Conservation (phyloP, 2,888 invertebrate species). For the Brenthis hecate region DNA sequence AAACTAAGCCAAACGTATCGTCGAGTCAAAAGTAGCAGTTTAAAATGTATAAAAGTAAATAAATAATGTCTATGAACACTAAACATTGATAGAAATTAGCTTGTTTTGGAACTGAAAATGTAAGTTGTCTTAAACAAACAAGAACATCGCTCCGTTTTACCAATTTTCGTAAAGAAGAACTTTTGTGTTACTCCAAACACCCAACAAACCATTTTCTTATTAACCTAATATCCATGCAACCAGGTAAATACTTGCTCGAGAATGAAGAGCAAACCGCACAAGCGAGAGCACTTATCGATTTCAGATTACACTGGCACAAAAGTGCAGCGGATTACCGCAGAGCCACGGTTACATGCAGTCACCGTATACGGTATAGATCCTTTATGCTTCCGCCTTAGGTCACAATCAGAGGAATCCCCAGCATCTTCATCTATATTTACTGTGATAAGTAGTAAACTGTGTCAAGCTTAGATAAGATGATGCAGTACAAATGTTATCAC, state of each 20-base stretch:
- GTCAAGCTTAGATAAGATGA: neutral
- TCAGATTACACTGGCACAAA: conserved; percentile 53
- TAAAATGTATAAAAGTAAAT: no score
- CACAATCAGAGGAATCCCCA: conserved; percentile 15
- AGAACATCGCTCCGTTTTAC: no score
- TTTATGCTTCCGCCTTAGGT: conserved; percentile 41
- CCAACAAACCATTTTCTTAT: neutral
- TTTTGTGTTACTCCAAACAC: no score
- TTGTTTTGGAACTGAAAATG: no score
- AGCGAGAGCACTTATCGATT: conserved; percentile 52
- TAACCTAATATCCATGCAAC: conserved; percentile 18
- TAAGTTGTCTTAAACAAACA: no score
- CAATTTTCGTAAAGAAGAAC: no score
- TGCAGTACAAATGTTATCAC: neutral
- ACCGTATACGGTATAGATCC: conserved; percentile 37
- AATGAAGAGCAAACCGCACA: conserved; percentile 36
- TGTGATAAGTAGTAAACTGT: neutral
- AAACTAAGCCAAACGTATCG: no score
- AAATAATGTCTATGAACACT: no score
- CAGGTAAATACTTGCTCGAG: conserved; percentile 33
- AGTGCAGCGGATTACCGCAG: conserved; percentile 51
- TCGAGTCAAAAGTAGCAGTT: no score
- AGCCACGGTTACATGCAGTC: conserved; percentile 33
- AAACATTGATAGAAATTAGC: no score
- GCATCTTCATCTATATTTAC: neutral